phyloP scores from a whole-genome alignment of 2,113 vertebrate genomes.

The Hymenochirus boettgeri region DNA sequence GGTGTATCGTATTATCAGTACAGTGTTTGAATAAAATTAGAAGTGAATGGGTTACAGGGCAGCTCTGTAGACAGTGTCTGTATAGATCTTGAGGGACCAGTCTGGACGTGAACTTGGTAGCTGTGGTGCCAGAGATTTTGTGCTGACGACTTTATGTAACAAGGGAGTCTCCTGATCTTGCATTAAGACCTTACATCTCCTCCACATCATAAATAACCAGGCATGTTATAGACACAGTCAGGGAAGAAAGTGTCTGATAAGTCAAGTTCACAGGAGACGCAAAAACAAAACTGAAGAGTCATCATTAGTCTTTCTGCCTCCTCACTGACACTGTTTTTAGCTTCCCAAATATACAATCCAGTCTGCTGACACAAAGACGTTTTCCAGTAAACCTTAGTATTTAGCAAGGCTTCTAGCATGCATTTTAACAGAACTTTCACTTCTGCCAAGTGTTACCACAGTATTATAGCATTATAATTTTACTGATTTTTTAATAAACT shows the following conservation, averaged over 20 bases:
- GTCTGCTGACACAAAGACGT: conserved; percentile 5
- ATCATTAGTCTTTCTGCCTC: conserved; percentile 32
- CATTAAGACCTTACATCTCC: conserved; percentile 28
- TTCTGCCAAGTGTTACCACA: too few species aligned
- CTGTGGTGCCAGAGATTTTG: conserved; percentile 35
- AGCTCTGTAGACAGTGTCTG: conserved; percentile 26
- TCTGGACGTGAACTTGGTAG: conserved; percentile 37
- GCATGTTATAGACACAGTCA: conserved; percentile 27
- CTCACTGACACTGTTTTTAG: conserved; percentile 25
- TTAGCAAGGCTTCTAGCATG: not conserved
- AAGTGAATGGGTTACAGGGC: conserved; percentile 7
- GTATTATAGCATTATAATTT: too few species aligned
- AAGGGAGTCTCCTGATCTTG: conserved; percentile 36
- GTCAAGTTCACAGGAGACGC: conserved; percentile 34
- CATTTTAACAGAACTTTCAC: not conserved
- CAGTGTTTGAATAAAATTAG: not conserved
- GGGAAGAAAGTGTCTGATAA: conserved; percentile 36
- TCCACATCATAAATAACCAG: conserved; percentile 25
- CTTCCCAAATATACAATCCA: conserved; percentile 10
- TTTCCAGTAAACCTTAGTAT: not conserved
- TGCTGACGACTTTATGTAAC: conserved; percentile 40
- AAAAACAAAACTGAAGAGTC: conserved; percentile 25
- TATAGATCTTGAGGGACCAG: conserved; percentile 41
- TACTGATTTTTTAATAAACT: too few species aligned
- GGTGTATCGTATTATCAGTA: too few species aligned